phyloP scores from a whole-genome alignment of 92 coral and sea anemone genomes.

The Meandrina meandrites region DNA sequence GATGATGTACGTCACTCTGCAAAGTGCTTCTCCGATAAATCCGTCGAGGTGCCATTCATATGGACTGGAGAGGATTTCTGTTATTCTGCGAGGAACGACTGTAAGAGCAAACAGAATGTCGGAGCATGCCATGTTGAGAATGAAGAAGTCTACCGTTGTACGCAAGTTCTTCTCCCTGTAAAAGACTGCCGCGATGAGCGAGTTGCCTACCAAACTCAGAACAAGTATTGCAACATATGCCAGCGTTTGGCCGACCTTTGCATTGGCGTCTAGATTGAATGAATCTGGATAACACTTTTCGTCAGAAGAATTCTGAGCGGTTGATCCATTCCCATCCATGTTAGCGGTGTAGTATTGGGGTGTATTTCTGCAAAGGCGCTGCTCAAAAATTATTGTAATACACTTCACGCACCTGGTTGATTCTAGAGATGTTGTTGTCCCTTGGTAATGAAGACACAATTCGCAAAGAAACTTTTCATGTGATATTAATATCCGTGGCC shows the following conservation, averaged over 20 bases:
- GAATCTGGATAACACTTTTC: background rate
- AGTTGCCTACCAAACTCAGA: slow-evolving; percentile 39
- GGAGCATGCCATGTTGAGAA: slow-evolving; percentile 62
- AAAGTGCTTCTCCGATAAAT: slow-evolving; percentile 30
- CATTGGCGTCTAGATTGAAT: background rate
- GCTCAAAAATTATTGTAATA: background rate
- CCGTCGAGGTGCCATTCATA: slow-evolving; percentile 45
- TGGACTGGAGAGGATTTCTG: slow-evolving; percentile 29
- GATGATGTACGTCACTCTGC: slow-evolving; percentile 37
- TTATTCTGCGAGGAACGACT: slow-evolving; percentile 35
- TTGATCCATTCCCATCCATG: slow-evolving; percentile 25
- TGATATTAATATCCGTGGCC: no score
- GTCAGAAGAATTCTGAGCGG: background rate
- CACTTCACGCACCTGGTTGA: background rate
- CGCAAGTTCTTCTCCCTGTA: slow-evolving; percentile 31
- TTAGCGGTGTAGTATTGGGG: background rate
- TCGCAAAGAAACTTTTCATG: background rate
- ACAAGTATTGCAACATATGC: slow-evolving; percentile 29
- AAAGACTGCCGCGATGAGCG: slow-evolving; percentile 41
- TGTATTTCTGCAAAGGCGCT: background rate
- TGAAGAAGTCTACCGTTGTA: slow-evolving; percentile 48
- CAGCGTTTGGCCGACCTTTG: slow-evolving; percentile 20
- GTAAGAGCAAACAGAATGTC: slow-evolving; percentile 53
- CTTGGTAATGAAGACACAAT: background rate
- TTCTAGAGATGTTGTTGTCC: background rate